phyloP scores from a whole-genome alignment of 2,797 vertebrate species.

The Thamnophis elegans region DNA sequence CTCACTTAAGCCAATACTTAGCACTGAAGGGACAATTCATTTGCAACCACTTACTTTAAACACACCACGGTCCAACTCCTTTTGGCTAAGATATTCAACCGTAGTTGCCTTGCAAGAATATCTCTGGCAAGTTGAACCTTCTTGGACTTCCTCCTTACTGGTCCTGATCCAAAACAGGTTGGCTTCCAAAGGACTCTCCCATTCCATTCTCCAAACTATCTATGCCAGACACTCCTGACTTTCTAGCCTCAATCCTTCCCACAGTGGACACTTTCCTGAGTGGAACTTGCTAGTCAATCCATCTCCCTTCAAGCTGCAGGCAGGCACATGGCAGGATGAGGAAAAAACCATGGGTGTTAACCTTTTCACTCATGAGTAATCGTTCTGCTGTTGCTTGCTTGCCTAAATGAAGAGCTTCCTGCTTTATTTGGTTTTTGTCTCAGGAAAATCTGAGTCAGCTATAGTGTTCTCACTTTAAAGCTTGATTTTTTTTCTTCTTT shows the following conservation, averaged over 20 bases:
- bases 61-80: neutral
- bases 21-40: neutral
- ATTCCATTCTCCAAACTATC: neutral
- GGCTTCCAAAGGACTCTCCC: neutral
- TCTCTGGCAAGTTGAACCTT: neutral
- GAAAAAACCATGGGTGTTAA: neutral
- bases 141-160: neutral
- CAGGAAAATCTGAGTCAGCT: neutral
- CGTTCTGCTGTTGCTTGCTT: neutral
- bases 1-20: neutral
- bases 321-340: neutral
- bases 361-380: neutral
- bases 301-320: neutral
- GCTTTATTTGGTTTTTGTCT: neutral
- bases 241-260: neutral
- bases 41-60: neutral
- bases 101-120: neutral
- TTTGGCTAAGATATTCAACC: neutral
- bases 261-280: neutral
- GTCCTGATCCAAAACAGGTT: neutral
- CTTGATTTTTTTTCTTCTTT: neutral
- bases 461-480: neutral
- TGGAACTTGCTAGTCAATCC: neutral
- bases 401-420: neutral
- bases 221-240: neutral